phyloP scores from a whole-genome alignment of 2,888 invertebrate species.

The Kuschelorhynchus macadamiae region DNA sequence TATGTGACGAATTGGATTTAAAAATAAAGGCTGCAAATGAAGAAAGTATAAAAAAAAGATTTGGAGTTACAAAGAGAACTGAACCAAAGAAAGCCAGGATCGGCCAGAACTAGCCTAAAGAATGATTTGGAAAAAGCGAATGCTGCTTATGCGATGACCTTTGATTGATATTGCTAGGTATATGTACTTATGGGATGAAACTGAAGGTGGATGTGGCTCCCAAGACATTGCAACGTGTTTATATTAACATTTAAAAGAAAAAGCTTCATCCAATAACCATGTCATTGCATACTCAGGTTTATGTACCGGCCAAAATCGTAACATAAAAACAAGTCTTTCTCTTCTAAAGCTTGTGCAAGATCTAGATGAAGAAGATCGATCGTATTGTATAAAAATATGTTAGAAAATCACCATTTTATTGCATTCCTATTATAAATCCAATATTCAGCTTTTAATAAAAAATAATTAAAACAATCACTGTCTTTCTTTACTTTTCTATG shows the following conservation, averaged over 20 bases:
- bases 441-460: no score
- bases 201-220: slow-evolving; percentile 18
- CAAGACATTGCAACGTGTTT: slow-evolving; percentile 17
- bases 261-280: slow-evolving; percentile 7
- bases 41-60: neutral
- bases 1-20: slow-evolving; percentile 6
- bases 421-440: no score
- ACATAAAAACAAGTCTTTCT: slow-evolving; percentile 11
- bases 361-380: slow-evolving; percentile 7
- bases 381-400: neutral
- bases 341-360: slow-evolving; percentile 7
- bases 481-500: neutral
- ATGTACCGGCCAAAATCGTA: slow-evolving; percentile 16
- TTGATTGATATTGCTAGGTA: slow-evolving; percentile 7
- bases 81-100: neutral
- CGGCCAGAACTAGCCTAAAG: slow-evolving; percentile 1
- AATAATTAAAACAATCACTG: no score
- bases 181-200: slow-evolving; percentile 26
- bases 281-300: slow-evolving; percentile 12
- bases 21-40: slow-evolving; percentile 13
- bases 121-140: slow-evolving; percentile 7
- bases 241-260: slow-evolving; percentile 18
- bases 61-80: neutral
- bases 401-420: no score
- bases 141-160: slow-evolving; percentile 3